Base-by-base conservation (phyloP, 2,113 vertebrate species). In the Syrrhaptes paradoxus region DNA sequence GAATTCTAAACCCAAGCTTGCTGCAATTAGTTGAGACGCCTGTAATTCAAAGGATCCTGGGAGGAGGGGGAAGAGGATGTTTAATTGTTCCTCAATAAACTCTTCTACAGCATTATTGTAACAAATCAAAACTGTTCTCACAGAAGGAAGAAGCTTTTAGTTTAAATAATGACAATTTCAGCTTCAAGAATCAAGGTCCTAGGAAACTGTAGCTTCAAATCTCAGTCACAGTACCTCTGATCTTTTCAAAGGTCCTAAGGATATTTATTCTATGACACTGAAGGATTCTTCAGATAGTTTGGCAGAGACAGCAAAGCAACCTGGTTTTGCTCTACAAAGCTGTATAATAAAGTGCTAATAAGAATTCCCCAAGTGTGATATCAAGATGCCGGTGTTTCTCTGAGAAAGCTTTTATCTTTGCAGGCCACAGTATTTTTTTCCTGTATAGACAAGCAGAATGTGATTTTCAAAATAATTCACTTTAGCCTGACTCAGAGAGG, bases 41-140 rank as follows among this genome's bases (percentile, higher is more conserved):
- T 79, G 4, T 80, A 95, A 94, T 68, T 91, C 89, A 94, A 52
- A 83, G 19, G 55, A 24, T 58, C 16, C 38, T 86, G 43, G 26
- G 31, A 97, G n/a, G 15, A 66, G 2, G 29, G 45, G 73, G 51
- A 67, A 85, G 7, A 65, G 2, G 34, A 54, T 76, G 15, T 89
- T 94, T 96, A 95, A 91, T 94, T 95, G 55, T 85, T 97, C 90
- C 70, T 94, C 92, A 94, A 67, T 89, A 95, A 80, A 67, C 32
- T 91, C 52, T 62, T 96, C 38, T 80, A 36, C n/a, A 93, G 51
- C 10, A 10, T 85, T 95, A 49, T 31, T 78, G 48, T 57, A 95
- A 75, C 36, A 94, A 96, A 91, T 85, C 85, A 96, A 96, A 94
- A 59, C 48, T 87, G 38, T 80, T 80, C 38, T 63, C 71, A 97